A percentile compares a stretch with the other conserved stretches of the same genome.
Evolutionary conservation across 2,113 vertebrate genomes (phyloP).

Genomic region (Centropus bengalensis): DNA sequence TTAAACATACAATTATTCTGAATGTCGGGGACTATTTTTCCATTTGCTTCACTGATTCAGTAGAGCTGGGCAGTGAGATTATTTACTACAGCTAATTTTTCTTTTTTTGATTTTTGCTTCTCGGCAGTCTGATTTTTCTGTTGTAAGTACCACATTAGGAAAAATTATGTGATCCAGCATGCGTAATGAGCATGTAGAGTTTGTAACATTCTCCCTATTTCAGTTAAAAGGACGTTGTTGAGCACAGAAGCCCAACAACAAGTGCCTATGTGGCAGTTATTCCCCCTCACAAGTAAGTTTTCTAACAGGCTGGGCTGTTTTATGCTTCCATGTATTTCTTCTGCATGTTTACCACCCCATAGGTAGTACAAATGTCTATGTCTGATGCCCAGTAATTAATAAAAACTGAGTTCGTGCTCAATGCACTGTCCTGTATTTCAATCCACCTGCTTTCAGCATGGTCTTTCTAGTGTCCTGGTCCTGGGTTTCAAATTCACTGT

Average conservation of each 20-base stretch:
- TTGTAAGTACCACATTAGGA: not conserved
- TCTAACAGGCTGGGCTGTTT: not conserved
- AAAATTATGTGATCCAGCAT: not conserved
- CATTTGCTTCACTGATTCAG: not conserved
- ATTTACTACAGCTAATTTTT: not conserved
- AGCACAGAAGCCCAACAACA: not conserved
- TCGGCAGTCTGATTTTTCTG: not conserved
- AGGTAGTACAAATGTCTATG: not conserved
- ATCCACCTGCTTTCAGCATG: not conserved
- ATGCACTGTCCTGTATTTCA: not conserved
- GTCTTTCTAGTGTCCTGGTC: not conserved
- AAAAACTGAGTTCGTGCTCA: not conserved
- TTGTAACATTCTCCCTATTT: not conserved
- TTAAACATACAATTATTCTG: not conserved
- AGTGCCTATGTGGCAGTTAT: not conserved
- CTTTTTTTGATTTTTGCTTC: not conserved
- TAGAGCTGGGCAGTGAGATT: not conserved
- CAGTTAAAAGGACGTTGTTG: not conserved
- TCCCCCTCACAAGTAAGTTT: not conserved
- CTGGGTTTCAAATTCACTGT: accelerated
- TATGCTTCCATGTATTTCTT: not conserved
- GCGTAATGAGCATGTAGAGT: not conserved
- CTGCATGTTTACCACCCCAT: not conserved
- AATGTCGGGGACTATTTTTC: not conserved
- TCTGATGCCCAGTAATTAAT: not conserved